These are phyloP conservation scores for Bombus confusus DNA, from an alignment of 1,140 invertebrate species.

Conservation along the genomic window DNA sequence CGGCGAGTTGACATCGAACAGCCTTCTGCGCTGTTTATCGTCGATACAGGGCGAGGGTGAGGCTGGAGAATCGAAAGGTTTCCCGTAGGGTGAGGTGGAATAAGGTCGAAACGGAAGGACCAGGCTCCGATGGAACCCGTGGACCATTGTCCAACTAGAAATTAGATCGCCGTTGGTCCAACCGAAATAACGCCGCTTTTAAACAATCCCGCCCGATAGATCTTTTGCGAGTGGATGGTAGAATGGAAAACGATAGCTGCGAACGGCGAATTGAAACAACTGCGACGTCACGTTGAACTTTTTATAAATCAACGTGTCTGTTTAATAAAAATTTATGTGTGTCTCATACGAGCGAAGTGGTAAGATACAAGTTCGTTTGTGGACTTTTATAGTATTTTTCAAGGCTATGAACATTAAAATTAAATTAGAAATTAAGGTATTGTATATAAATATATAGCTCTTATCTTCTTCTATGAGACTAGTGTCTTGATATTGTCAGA, in stretches of 20 bases:
- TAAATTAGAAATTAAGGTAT: too few relatives aligned
- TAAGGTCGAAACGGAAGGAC: neutral
- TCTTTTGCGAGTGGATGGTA: neutral
- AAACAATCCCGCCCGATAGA: conserved; percentile 22
- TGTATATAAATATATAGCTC: too few relatives aligned
- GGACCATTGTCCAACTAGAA: conserved; percentile 25
- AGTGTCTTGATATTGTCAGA: too few relatives aligned
- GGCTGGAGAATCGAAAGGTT: neutral
- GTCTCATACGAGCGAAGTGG: neutral
- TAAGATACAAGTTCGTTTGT: neutral
- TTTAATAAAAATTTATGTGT: neutral
- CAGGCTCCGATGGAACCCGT: neutral
- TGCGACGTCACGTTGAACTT: neutral
- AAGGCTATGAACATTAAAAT: too few relatives aligned
- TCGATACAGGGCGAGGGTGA: conserved; percentile 12
- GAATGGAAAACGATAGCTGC: conserved; percentile 21
- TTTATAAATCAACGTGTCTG: neutral
- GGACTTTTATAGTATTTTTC: too few relatives aligned
- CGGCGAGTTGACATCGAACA: conserved; percentile 13
- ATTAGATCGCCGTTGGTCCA: conserved; percentile 34
- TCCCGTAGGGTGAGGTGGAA: neutral
- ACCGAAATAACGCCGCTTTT: conserved; percentile 48
- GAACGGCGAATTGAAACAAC: conserved; percentile 39
- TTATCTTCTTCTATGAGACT: too few relatives aligned
- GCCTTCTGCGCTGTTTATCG: conserved; percentile 35